These are phyloP conservation scores for Strix uralensis DNA, from an alignment of 2,113 vertebrate genomes.

Conservation along the genomic window DNA sequence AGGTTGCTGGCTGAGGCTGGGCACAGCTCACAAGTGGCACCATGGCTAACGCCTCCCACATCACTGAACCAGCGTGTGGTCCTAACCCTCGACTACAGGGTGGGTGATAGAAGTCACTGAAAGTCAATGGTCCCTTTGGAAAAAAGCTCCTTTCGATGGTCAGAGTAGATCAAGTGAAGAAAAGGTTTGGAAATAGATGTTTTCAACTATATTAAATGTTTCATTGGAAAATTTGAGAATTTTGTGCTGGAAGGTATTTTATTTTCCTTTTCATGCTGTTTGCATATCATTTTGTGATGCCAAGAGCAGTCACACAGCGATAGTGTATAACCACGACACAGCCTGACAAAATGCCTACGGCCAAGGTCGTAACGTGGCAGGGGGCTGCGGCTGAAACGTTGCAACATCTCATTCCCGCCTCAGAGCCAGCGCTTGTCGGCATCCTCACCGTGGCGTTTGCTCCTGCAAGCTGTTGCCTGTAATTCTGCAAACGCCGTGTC, in stretches of 20 bases:
- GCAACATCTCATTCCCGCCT: neutral
- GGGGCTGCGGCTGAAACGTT: neutral
- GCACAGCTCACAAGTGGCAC: neutral
- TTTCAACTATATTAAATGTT: neutral
- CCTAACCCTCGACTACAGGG: neutral
- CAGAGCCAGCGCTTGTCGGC: neutral
- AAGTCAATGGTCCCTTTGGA: neutral
- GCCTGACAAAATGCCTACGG: neutral
- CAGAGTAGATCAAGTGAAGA: neutral
- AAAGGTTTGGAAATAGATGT: neutral
- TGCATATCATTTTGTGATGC: too few relatives aligned
- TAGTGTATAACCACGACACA: rapidly evolving
- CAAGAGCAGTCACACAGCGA: neutral
- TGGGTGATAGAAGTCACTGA: neutral
- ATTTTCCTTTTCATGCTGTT: neutral
- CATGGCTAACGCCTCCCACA: rapidly evolving
- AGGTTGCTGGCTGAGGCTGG: rapidly evolving
- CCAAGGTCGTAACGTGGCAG: neutral
- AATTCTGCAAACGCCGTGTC: rapidly evolving
- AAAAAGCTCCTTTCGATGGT: neutral
- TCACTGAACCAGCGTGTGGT: rapidly evolving
- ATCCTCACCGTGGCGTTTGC: rapidly evolving
- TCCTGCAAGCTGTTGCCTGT: neutral
- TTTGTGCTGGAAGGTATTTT: neutral
- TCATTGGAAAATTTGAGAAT: neutral